Evolutionary conservation across 2,113 vertebrate species (phyloP).

Genomic region (Tor tambroides): DNA sequence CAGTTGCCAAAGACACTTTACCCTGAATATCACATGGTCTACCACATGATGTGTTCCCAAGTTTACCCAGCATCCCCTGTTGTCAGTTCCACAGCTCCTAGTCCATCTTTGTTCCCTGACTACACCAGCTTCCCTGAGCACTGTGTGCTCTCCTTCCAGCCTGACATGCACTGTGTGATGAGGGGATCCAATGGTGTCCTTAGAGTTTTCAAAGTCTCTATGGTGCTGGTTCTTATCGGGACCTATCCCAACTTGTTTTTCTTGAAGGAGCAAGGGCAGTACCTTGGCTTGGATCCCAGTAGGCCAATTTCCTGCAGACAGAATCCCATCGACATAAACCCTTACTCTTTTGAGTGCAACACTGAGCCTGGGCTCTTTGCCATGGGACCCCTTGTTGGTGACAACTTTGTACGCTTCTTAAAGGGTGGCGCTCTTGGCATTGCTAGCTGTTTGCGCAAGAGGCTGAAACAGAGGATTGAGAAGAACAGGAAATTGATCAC

Average conservation of each 20-base stretch:
- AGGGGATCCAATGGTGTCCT: conserved; percentile 83
- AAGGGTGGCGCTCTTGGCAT: conserved; percentile 94
- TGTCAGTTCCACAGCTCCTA: conserved; percentile 47
- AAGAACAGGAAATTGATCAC: conserved; percentile 86
- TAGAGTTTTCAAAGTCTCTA: conserved; percentile 91
- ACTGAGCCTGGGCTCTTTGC: conserved; percentile 94
- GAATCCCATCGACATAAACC: conserved; percentile 92
- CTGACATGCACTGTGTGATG: conserved; percentile 93
- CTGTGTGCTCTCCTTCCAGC: conserved; percentile 89
- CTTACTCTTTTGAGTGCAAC: conserved; percentile 90
- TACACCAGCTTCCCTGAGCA: conserved; percentile 97
- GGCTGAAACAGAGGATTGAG: conserved; percentile 85
- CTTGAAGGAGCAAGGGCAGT: conserved; percentile 91
- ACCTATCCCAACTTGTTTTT: conserved; percentile 94
- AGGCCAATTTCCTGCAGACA: conserved; percentile 92
- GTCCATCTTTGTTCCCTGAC: conserved; percentile 64
- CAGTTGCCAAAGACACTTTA: conserved; percentile 95
- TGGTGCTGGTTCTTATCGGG: conserved; percentile 92
- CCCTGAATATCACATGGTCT: conserved; percentile 97
- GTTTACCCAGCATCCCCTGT: conserved; percentile 71
- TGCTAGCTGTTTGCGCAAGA: conserved; percentile 85
- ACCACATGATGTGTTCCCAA: conserved; percentile 96
- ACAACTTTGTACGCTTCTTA: conserved; percentile 97
- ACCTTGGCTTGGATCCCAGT: conserved; percentile 86
- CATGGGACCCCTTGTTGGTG: conserved; percentile 93